These are phyloP conservation scores for Ophiothrix spiculata DNA, from an alignment of 35 echinoderm and acorn worm genomes.

Conservation along the genomic window DNA sequence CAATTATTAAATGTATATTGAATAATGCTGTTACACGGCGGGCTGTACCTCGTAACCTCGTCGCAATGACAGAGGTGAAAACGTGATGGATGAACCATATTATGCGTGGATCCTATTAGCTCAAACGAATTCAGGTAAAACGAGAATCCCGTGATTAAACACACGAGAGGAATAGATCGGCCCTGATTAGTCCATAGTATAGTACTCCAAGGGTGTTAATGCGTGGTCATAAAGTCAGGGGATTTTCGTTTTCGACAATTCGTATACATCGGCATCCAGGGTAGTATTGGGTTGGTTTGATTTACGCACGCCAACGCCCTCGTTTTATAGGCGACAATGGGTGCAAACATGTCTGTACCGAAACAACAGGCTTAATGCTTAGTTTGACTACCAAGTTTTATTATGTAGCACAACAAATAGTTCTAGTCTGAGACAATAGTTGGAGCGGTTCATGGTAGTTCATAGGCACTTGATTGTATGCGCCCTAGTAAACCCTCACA, in stretches of 20 bases:
- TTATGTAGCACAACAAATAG: slow-evolving; percentile 1
- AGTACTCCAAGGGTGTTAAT: background rate
- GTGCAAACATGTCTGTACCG: background rate
- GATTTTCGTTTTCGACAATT: background rate
- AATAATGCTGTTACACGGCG: background rate
- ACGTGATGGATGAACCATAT: background rate
- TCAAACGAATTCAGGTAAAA: background rate
- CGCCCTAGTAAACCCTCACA: background rate
- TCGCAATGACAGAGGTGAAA: background rate
- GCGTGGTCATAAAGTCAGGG: background rate
- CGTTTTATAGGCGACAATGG: background rate
- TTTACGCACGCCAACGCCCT: background rate
- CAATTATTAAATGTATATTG: background rate
- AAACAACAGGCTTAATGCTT: background rate
- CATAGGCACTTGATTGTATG: background rate
- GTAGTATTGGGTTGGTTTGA: background rate
- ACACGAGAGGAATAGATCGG: background rate
- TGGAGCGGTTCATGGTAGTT: background rate
- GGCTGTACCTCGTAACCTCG: background rate
- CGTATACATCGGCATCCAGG: background rate
- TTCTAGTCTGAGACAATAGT: background rate
- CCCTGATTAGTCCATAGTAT: background rate
- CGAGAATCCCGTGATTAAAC: background rate
- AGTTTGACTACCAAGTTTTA: background rate
- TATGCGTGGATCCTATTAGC: background rate